These are phyloP conservation scores for Mizuhopecten yessoensis DNA, from an alignment of 1,140 invertebrate species.

Conservation along the genomic window DNA sequence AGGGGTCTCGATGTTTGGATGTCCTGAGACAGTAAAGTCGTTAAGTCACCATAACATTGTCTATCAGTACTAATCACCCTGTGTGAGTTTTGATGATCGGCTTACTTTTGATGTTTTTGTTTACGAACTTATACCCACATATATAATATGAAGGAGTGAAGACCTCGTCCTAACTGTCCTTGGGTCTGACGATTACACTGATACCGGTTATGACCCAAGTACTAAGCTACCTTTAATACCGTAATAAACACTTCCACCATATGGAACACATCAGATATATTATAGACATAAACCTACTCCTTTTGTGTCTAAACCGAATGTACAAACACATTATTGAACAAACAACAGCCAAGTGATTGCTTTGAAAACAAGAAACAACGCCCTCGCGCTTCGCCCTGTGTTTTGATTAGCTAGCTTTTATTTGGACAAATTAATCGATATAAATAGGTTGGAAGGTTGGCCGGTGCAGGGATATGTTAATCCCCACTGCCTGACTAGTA, in stretches of 20 bases:
- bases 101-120: constrained; percentile 33
- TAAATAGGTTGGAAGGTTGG: neutral
- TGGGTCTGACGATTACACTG: neutral
- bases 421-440: constrained; percentile 11
- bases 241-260: neutral
- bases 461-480: neutral
- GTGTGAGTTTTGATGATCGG: neutral
- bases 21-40: neutral
- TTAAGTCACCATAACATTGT: neutral
- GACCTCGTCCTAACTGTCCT: neutral
- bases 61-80: neutral
- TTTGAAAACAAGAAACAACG: constrained; percentile 39
- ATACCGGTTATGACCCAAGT: neutral
- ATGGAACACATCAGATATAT: neutral
- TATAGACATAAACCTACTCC: neutral
- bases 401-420: constrained; percentile 22
- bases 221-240: neutral
- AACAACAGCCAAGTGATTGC: constrained; percentile 19
- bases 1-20: neutral
- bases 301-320: neutral
- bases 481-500: neutral
- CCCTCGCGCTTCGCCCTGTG: neutral
- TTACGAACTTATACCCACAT: neutral
- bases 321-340: neutral
- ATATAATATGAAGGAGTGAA: neutral